A percentile compares a stretch with the other conserved stretches of the same genome.
Conservation (phyloP, 2,797 vertebrate species). For the Tenualosa thibaudeaui region DNA sequence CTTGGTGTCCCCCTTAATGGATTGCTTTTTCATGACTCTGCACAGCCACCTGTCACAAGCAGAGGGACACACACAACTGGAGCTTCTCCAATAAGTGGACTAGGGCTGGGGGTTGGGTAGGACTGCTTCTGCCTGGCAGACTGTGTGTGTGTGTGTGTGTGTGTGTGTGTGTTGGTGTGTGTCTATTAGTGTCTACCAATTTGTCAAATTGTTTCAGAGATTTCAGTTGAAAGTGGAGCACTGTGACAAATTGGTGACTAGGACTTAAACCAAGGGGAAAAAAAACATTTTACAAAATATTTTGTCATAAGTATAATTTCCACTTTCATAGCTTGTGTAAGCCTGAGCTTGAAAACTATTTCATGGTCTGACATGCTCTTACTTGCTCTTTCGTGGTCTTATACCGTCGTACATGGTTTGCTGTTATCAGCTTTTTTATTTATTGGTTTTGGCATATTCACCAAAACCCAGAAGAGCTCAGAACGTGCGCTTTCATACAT, state of each 20-base stretch:
- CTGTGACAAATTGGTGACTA: too few species aligned
- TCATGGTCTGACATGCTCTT: background rate
- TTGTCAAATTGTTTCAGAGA: background rate
- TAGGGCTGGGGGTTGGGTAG: background rate
- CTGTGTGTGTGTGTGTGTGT: conserved; percentile 2
- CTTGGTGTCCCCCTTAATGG: conserved; percentile 29
- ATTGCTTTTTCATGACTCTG: conserved; percentile 36
- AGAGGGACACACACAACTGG: background rate
- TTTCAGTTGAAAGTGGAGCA: too few species aligned
- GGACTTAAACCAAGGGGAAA: too few species aligned
- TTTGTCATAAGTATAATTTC: too few species aligned
- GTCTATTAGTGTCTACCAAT: background rate
- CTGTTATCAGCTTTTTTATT: too few species aligned
- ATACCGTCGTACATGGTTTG: background rate
- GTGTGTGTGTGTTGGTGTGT: conserved; percentile 1
- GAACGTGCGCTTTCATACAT: background rate
- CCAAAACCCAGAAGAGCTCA: too few species aligned
- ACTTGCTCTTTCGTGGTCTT: background rate
- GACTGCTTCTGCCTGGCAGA: background rate
- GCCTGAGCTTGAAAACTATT: too few species aligned
- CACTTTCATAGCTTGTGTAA: too few species aligned
- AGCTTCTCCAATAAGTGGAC: background rate
- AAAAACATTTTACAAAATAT: too few species aligned
- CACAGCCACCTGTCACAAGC: conserved; percentile 48
- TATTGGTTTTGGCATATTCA: too few species aligned